Base-by-base conservation (phyloP, 2,888 invertebrate species). In the Tryphoninae sp. region DNA sequence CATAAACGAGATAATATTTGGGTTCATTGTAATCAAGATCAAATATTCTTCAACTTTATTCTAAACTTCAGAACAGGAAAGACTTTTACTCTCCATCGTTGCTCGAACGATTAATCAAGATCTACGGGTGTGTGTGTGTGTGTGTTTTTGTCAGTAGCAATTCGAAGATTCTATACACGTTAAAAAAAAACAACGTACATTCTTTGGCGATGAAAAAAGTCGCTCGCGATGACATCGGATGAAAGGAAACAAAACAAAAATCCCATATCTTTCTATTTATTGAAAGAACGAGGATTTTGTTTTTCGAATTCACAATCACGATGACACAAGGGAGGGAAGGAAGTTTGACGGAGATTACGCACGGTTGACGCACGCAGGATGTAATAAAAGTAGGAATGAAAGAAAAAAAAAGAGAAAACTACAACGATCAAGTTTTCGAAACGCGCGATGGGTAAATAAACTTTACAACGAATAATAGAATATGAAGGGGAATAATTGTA, bases 121-220 rank as follows among this genome's bases (percentile, higher is more conserved):
- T 33, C 6, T 33, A 33, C 33, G 33, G 6, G 33, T 33, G 33
- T 64, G 16, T 26, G 49, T n/a, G 33, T 33, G 33, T 64, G 16
- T 26, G 49, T n/a, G 11, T 19, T 22, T 62, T 51, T 33, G 55
- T 26, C 33, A 55, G 9, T 42, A 23, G 55, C 40, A 68, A 74
- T 45, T 69, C 64, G 61, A 62, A 49, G 77, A 65, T 64, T 69
- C 81, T 78, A 69, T 74, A 74, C 74, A 78, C 33, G 7, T 33
- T 78, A 13, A 53, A 51, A 79, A 19, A 53, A 65, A 49, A 42
- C 68, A 42, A 61, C 42, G 55, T 72, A 40, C 53, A 68, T 51
- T 73, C 81, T 81, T 81, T 78, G 81, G 81, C 68, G 40, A 78
- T 58, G 64, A 33, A 80, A 82, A 55, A 62, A 67, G 3, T 11